Percentiles rank a stretch among this genome's conserved stretches.
These are phyloP conservation scores for Lasius fuliginosus DNA, from an alignment of 2,888 invertebrate species.

Conservation along the genomic window DNA sequence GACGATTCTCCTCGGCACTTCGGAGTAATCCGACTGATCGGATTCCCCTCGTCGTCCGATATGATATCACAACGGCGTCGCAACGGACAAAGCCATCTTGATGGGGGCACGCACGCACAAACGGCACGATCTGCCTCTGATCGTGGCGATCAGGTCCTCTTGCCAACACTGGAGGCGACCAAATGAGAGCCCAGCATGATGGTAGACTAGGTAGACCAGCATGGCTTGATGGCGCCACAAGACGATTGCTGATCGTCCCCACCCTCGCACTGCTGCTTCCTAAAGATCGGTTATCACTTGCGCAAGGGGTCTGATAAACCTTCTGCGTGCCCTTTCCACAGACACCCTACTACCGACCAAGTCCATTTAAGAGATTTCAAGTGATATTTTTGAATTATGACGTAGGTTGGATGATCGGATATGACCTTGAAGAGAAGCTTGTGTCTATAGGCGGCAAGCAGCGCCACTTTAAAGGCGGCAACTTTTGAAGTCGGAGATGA, in stretches of 20 bases:
- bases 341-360: neutral
- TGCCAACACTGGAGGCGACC: conserved; percentile 68
- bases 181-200: conserved; percentile 55
- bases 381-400: conserved; percentile 1
- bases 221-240: conserved; percentile 69
- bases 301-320: neutral
- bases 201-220: neutral
- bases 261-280: no score
- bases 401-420: neutral
- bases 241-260: neutral
- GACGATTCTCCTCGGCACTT: conserved; percentile 1
- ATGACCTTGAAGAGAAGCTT: conserved; percentile 26
- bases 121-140: conserved; percentile 45
- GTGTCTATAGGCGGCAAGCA: neutral
- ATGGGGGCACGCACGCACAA: conserved; percentile 68
- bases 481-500: conserved; percentile 1
- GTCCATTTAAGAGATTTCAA: neutral
- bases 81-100: conserved; percentile 50
- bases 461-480: conserved; percentile 34
- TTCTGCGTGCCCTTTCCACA: neutral
- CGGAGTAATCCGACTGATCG: neutral
- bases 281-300: neutral
- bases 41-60: neutral
- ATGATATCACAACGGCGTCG: conserved; percentile 26
- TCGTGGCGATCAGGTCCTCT: conserved; percentile 63